Evolutionary conservation across 2,888 invertebrate species (phyloP).

Genomic region (Trissolcus japonicus): DNA sequence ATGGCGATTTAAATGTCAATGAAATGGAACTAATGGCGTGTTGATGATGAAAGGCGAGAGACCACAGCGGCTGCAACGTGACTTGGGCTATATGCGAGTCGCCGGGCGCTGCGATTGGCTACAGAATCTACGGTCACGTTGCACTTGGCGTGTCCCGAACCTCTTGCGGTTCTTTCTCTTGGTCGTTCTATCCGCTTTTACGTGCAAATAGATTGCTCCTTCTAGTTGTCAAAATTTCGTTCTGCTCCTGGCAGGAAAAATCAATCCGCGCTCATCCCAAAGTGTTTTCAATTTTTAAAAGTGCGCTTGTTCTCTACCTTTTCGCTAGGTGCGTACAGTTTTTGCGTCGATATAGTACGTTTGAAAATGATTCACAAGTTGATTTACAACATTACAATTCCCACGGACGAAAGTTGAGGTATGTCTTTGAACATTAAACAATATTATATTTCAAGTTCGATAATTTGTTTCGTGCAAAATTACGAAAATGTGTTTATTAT

Average conservation of each 20-base stretch:
- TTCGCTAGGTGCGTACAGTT: not conserved
- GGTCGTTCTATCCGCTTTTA: conserved; percentile 54
- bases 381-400: not conserved
- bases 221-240: conserved; percentile 3
- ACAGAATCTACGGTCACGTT: conserved; percentile 78
- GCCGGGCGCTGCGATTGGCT: conserved; percentile 63
- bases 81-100: conserved; percentile 67
- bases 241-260: not conserved
- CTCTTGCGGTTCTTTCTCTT: conserved; percentile 58
- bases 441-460: too few relatives aligned
- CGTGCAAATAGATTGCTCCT: conserved; percentile 23
- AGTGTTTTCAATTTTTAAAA: not conserved
- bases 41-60: conserved; percentile 55
- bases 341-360: not conserved
- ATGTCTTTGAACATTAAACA: not conserved
- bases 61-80: conserved; percentile 73
- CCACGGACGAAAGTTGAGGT: too few relatives aligned
- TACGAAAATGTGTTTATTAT: too few relatives aligned
- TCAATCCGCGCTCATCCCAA: not conserved
- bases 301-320: not conserved
- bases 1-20: conserved; percentile 39
- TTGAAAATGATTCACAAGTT: not conserved
- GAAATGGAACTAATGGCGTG: conserved; percentile 54
- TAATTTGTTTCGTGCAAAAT: too few relatives aligned
- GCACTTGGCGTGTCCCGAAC: conserved; percentile 79